Evolutionary conservation across 2,797 vertebrate species (phyloP), one percentile per base, ranked within the genome.

Genomic region (Apogon hyalosoma): DNA sequence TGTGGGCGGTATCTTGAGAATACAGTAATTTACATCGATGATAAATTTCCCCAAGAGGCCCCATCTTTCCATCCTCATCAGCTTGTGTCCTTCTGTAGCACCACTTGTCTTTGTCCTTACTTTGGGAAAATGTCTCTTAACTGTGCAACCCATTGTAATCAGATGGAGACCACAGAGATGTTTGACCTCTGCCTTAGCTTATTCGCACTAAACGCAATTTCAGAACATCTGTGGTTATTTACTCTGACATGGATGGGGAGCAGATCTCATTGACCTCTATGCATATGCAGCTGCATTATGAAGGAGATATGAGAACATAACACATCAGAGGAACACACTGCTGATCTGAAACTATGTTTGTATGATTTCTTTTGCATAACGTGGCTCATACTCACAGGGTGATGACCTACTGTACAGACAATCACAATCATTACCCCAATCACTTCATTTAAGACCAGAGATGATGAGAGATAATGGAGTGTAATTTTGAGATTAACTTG

Each of bases 401-500:
- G 24, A 38, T 39, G 16, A 62, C 13, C 38, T 53, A 16, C 52
- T 51, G 33, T 4, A 4, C 4, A 24, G 14, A 41, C 42, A 53
- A n/a, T 55, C 45, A 50, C 38, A 52, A 42, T 51, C 60, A 65
- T 24, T 15, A 8, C 36, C 42, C n/a, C 45, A 52, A 48, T 65
- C 46, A 69, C 51, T 62, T 71, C 6, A 54, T 2, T 18, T 33
- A 11, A 40, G 10, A 31, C 1, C 7, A n/a, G 19, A 24, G 4
- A 46, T 21, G 42, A 68, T 24, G 52, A 62, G 4, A 40, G 24
- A 28, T 12, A 48, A 49, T 24, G 21, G 4, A 24, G 13, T 54
- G 12, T 55, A 0, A 60, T 71, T 65, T 54, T 28, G 16, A 50
- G 63, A 71, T 71, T 13, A 70, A 39, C 14, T 57, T 11, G 8